A percentile compares a stretch with the other conserved stretches of the same genome.
These are phyloP conservation scores for cat (Felis catus) DNA, from an alignment of 2,113 vertebrate species.

Conservation along the genomic window DNA sequence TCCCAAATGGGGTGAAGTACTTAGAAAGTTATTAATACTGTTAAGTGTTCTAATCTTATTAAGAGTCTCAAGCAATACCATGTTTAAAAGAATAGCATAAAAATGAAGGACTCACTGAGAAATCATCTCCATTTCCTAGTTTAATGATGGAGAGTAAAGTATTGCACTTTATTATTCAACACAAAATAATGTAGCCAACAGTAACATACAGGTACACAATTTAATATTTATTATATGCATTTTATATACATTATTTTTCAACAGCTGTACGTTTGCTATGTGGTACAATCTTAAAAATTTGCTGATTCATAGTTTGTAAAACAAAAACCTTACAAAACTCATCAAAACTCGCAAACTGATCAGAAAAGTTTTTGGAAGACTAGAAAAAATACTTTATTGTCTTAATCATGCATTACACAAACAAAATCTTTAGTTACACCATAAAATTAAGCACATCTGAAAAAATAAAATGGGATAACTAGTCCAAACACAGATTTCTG, in stretches of 20 bases:
- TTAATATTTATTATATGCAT: slow-evolving; percentile 99
- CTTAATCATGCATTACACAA: slow-evolving; percentile 99
- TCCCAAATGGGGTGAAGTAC: background rate
- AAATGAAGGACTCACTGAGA: slow-evolving; percentile 77
- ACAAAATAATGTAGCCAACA: slow-evolving; percentile 88
- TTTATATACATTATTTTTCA: slow-evolving; percentile 99
- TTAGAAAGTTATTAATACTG: slow-evolving; percentile 36
- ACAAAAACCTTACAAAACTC: slow-evolving; percentile 97
- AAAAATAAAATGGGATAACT: slow-evolving; percentile 88
- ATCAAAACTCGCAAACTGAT: slow-evolving; percentile 96
- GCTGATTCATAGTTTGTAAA: slow-evolving; percentile 95
- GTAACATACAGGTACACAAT: slow-evolving; percentile 97
- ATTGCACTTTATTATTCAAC: slow-evolving; percentile 86
- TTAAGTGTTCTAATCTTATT: slow-evolving; percentile 40
- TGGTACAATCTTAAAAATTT: slow-evolving; percentile 99
- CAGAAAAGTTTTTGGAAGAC: slow-evolving; percentile 97
- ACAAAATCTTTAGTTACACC: slow-evolving; percentile 93
- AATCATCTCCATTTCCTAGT: slow-evolving; percentile 80
- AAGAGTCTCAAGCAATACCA: slow-evolving; percentile 27
- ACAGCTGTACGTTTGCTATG: slow-evolving; percentile 94
- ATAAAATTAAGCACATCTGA: slow-evolving; percentile 90
- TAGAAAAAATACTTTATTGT: slow-evolving; percentile 99
- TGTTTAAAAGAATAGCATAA: slow-evolving; percentile 78
- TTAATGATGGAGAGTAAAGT: slow-evolving; percentile 79
- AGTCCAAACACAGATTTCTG: slow-evolving; percentile 88